Base-by-base conservation (phyloP, 1,140 invertebrate genomes). In the Drosophila bifasciata region DNA sequence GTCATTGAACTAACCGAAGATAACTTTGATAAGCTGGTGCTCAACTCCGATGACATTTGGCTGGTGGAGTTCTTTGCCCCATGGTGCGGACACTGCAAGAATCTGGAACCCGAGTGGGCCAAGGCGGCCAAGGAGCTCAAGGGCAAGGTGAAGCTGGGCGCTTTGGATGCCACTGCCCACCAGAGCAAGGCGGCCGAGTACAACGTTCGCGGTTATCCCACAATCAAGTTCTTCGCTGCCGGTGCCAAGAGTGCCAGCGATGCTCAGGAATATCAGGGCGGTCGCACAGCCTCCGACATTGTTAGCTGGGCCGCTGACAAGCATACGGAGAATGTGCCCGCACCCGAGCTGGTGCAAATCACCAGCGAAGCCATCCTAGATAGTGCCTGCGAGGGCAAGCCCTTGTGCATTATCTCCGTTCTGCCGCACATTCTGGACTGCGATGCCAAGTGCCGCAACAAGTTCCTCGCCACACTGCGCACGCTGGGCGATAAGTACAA, bases 361-460 rank as follows among this genome's bases (percentile, higher is more conserved):
- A 91, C 62, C 16, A 59, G 93, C 85, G 94, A 96, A 50, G 91
- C 93, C 0, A 92, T 93, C 0, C 93, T 99, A 66, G 95, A 95
- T 66, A 93, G 94, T 3, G 93, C 94, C 2, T 99, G 98, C 92
- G 95, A 96, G 59, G 94, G 97, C 46, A 96, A 96, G 90, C 96
- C 97, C 21, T 92, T 99, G 3, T 99, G 99, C 92, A 95, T 99
- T 17, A 94, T 99, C 36, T 95, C 98, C 2, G 94, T 99, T 7
- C 92, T 99, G 50, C 99, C 99, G 0, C 97, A 99, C 89, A 99
- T 99, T 75, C 94, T 99, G 5, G 99, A 99, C 92, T 99, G 99
- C 92, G 97, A 99, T 91, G 94, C 98, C 0, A 94, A 96, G 17
- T 99, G 99, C 91, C 94, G 99, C 76, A 99, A 99, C 91, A 92